Conservation (phyloP, 2,113 vertebrate genomes). For the Melanotaenia duboulayi region DNA sequence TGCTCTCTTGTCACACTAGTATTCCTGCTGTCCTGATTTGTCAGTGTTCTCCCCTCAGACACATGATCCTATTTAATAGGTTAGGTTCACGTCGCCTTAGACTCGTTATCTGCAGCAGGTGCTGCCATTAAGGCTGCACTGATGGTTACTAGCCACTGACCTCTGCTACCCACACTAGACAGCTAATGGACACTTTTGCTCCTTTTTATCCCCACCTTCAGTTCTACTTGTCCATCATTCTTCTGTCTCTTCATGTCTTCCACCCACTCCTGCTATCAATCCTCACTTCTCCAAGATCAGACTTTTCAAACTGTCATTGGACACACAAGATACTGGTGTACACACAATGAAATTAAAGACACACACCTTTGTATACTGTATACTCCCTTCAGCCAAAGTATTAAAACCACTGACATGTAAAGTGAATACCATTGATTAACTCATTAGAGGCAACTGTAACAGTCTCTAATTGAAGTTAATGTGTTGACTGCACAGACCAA, state of each 20-base stretch:
- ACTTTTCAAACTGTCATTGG: conserved; percentile 14
- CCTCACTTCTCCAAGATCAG: neutral
- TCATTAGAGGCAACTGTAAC: too few relatives aligned
- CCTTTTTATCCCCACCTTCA: conserved; percentile 13
- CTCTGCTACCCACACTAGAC: conserved; percentile 34
- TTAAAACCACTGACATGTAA: too few relatives aligned
- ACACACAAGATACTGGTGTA: neutral
- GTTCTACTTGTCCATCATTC: neutral
- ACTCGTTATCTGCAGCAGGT: conserved; percentile 41
- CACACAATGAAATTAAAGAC: too few relatives aligned
- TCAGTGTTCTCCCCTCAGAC: conserved; percentile 32
- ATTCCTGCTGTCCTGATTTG: conserved; percentile 29
- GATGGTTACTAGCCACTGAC: conserved; percentile 48
- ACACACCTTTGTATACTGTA: too few relatives aligned
- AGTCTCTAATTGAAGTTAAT: too few relatives aligned
- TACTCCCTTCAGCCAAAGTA: too few relatives aligned
- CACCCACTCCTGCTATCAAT: conserved; percentile 15
- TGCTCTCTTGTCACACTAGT: conserved; percentile 28
- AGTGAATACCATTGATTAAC: too few relatives aligned
- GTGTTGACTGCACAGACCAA: too few relatives aligned
- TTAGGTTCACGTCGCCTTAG: conserved; percentile 38
- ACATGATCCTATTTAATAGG: conserved; percentile 35
- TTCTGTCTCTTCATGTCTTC: conserved; percentile 4
- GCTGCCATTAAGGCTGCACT: conserved; percentile 44
- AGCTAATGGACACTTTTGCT: conserved; percentile 58